Conservation (phyloP, 2,888 invertebrate species). For the Lasioglossum zephyrum region DNA sequence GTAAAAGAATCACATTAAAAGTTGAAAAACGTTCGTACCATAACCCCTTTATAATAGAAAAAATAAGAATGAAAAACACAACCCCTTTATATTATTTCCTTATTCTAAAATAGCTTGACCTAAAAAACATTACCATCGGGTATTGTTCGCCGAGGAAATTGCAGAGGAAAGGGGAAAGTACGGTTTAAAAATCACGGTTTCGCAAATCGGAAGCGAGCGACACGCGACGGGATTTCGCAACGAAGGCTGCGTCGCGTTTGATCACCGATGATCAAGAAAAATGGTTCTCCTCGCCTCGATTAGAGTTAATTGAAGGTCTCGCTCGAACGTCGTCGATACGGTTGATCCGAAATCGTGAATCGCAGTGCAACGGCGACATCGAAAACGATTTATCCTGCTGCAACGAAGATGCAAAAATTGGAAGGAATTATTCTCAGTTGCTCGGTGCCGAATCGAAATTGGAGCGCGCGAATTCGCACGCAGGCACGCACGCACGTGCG, state of each 20-base stretch:
- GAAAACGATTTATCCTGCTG: background rate
- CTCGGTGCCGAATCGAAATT: slow-evolving; percentile 8
- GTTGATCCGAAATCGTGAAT: background rate
- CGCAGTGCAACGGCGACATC: background rate
- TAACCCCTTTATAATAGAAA: too few species aligned
- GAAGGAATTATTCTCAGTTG: background rate
- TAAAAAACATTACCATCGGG: too few species aligned
- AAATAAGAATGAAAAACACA: too few species aligned
- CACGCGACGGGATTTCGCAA: slow-evolving; percentile 1
- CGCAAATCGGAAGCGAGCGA: background rate
- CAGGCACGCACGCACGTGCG: slow-evolving; percentile 26
- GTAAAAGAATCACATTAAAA: too few species aligned
- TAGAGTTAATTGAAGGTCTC: background rate
- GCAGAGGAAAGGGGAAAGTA: too few species aligned
- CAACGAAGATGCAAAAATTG: background rate
- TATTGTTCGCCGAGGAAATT: too few species aligned
- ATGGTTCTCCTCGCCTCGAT: background rate
- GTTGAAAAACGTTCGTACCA: too few species aligned
- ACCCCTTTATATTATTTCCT: too few species aligned
- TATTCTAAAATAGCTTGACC: too few species aligned
- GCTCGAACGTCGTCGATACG: background rate
- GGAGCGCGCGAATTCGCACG: background rate
- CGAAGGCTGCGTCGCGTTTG: background rate
- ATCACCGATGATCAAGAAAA: slow-evolving; percentile 6
- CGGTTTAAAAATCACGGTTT: background rate